Evolutionary conservation across 2,888 invertebrate species (phyloP).

Genomic region (Dicranocentrus wangi): DNA sequence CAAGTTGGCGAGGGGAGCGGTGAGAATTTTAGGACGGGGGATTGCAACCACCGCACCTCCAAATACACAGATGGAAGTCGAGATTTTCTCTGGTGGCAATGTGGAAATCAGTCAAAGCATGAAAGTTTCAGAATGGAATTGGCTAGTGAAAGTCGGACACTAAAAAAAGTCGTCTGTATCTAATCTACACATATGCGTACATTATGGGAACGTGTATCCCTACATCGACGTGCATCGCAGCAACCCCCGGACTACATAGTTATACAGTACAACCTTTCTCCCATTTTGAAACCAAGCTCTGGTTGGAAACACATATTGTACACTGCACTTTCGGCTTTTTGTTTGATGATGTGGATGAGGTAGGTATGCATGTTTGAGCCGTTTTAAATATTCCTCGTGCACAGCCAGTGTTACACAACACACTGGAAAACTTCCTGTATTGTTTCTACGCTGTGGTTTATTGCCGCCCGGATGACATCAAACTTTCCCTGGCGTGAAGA

Average conservation of each 20-base stretch:
- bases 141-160: conserved; percentile 4
- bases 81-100: conserved; percentile 14
- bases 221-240: no score
- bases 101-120: conserved; percentile 26
- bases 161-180: neutral
- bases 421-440: neutral
- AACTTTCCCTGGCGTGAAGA: neutral
- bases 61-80: neutral
- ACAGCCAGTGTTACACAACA: neutral
- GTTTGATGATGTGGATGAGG: neutral
- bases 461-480: neutral
- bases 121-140: conserved; percentile 13
- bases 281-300: neutral
- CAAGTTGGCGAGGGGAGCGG: conserved; percentile 25
- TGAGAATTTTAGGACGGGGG: no score
- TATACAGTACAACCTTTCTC: neutral
- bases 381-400: neutral
- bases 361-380: no score
- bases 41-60: no score
- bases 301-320: neutral
- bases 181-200: no score
- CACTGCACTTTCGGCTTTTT: neutral
- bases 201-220: no score
- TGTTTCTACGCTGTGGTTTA: neutral
- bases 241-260: no score